Base-by-base conservation (phyloP, 2,113 vertebrate genomes). In the Paratilapia polleni region DNA sequence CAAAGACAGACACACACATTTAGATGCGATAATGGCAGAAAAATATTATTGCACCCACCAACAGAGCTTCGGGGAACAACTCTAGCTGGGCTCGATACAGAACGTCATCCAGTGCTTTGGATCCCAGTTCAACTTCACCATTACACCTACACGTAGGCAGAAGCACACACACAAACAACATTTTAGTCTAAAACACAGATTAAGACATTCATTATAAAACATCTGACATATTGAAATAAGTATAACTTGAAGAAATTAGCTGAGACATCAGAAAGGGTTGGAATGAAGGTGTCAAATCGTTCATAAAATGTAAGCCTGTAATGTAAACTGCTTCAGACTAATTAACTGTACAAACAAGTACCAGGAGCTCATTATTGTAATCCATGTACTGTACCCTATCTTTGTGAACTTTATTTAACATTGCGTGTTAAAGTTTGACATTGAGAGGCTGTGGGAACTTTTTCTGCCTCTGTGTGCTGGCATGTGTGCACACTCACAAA, bases 71-170 rank as follows among this genome's bases (percentile, higher is more conserved):
- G 84, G 98, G 98, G 93, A 97, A 98, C 59, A 99, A 93, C 64
- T 99, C 98, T 75, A 99, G 94, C 93, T 99, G 98, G 36, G 98
- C 97, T 94, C 98, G 96, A 82, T 99, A 99, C 73, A 98, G 93
- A 91, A 99, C 93, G 3, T 99, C 98, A 93, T 99, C 98, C 96
- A 99, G 93, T 41, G 98, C 97, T 96, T 97, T 98, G 84, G 97
- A 97, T 91, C 97, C 98, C 84, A 97, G 81, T 85, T 99, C 98
- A 89, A 97, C 97, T 92, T 99, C 98, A 85, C 98, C 98, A 81
- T 99, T 99, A 87, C 97, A 98, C 96, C 98, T 99, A 59, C 38
- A 82, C 59, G 84, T 1, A 63, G 17, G 19, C 13, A 89, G 13
- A 89, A 34, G 88, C n/a, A 82, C 15, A 79, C 4, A 77, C 19